Percentiles rank a stretch among this genome's conserved stretches.
phyloP scores from a whole-genome alignment of 2,797 vertebrate species.

The Rhinichthys osculus region DNA sequence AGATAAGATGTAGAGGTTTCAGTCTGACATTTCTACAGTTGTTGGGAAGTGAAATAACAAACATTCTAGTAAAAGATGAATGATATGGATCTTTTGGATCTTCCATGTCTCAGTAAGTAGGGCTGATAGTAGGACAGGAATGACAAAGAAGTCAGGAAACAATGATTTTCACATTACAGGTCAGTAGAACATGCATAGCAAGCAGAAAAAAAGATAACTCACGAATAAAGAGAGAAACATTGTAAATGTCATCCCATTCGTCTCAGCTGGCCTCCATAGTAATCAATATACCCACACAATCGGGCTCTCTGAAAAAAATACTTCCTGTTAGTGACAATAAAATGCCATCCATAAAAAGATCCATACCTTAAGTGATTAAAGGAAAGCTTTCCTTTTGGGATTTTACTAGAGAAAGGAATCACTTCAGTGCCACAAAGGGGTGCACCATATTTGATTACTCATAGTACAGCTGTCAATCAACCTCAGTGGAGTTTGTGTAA shows the following conservation, averaged over 20 bases:
- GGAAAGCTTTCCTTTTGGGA: slow-evolving; percentile 1
- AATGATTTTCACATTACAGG: neutral
- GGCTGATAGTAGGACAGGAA: neutral
- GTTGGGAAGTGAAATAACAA: neutral
- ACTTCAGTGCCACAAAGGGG: slow-evolving; percentile 65
- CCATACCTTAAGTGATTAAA: slow-evolving; percentile 43
- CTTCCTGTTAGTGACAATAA: slow-evolving; percentile 13
- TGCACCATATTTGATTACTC: slow-evolving; percentile 67
- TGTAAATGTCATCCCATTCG: neutral
- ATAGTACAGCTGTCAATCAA: slow-evolving; percentile 56
- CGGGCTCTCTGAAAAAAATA: neutral
- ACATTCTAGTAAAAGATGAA: neutral
- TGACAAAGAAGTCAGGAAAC: neutral
- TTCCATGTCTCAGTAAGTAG: neutral
- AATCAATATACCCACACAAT: slow-evolving; percentile 7
- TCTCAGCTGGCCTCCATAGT: neutral
- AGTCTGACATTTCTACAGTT: neutral
- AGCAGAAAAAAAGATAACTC: neutral
- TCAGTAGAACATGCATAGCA: neutral
- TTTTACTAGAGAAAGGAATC: slow-evolving; percentile 50
- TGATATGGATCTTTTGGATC: neutral
- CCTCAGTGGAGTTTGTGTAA: slow-evolving; percentile 50
- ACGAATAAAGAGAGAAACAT: neutral
- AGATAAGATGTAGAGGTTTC: slow-evolving; percentile 16
- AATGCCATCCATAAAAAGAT: slow-evolving; percentile 24